A percentile compares a stretch with the other conserved stretches of the same genome.
Conservation (phyloP, 2,888 invertebrate species). For the Eurytoma californica region DNA sequence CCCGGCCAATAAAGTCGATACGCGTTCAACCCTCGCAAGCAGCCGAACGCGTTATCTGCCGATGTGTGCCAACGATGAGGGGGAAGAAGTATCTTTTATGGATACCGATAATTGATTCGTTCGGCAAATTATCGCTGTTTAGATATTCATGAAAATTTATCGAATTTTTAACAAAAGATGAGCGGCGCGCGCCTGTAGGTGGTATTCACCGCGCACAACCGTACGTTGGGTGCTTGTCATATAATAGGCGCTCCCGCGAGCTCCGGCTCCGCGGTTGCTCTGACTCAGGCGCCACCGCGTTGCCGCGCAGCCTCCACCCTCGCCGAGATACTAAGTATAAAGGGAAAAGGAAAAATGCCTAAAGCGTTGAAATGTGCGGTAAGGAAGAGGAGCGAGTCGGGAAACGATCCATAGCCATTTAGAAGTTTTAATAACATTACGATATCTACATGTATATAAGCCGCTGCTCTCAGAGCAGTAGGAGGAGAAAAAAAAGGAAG, state of each 20-base stretch:
- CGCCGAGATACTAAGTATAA: no score
- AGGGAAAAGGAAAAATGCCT: slow-evolving; percentile 62
- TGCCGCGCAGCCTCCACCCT: neutral
- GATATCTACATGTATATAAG: slow-evolving; percentile 66
- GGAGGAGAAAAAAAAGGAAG: slow-evolving; percentile 55
- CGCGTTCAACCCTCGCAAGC: slow-evolving; percentile 58
- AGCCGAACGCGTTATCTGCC: slow-evolving; percentile 58
- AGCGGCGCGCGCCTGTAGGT: slow-evolving; percentile 21
- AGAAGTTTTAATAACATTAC: slow-evolving; percentile 75
- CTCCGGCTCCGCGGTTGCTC: neutral
- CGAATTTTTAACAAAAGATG: neutral
- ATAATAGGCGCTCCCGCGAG: slow-evolving; percentile 58
- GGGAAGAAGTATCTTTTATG: slow-evolving; percentile 58
- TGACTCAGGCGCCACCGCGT: neutral
- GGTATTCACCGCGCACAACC: neutral
- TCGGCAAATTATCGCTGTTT: slow-evolving; percentile 27
- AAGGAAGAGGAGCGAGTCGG: slow-evolving; percentile 58
- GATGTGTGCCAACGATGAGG: slow-evolving; percentile 28
- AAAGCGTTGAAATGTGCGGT: slow-evolving; percentile 61
- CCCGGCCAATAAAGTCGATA: slow-evolving; percentile 3
- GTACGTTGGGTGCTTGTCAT: slow-evolving; percentile 43
- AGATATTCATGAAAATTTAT: neutral
- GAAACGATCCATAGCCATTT: slow-evolving; percentile 71
- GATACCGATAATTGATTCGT: slow-evolving; percentile 63
- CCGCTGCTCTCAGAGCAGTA: neutral